A percentile compares a stretch with the other conserved stretches of the same genome.
Conservation (phyloP, 1,140 invertebrate species). For the Monochamus saltuarius region DNA sequence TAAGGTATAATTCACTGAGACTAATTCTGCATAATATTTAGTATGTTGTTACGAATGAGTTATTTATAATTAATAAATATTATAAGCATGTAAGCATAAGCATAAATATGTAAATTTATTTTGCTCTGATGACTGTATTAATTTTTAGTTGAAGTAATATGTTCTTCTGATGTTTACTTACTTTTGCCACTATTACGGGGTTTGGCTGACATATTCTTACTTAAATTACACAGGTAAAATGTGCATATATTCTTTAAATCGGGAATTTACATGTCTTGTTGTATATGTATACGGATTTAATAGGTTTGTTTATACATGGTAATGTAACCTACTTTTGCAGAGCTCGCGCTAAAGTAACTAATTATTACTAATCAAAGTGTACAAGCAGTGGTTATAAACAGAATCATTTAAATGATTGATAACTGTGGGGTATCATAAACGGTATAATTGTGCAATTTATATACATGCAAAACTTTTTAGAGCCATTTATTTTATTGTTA, state of each 20-base stretch:
- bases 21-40: too few species aligned
- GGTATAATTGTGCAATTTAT: conserved; percentile 5
- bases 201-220: too few species aligned
- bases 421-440: conserved; percentile 1
- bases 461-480: conserved; percentile 2
- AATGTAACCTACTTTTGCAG: conserved; percentile 12
- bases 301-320: conserved; percentile 15
- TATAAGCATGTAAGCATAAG: too few species aligned
- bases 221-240: too few species aligned
- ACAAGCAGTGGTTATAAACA: neutral
- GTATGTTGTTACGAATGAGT: too few species aligned
- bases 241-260: too few species aligned
- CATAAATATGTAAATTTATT: conserved; percentile 7
- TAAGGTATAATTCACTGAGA: too few species aligned
- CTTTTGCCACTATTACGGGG: too few species aligned
- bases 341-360: neutral
- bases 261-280: too few species aligned
- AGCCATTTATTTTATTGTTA: neutral
- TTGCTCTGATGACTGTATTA: neutral
- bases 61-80: too few species aligned
- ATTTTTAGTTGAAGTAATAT: conserved; percentile 13
- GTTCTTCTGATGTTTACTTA: neutral
- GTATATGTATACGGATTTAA: conserved; percentile 8
- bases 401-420: neutral
- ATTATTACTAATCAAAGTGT: conserved; percentile 9